These are phyloP conservation scores for Bactericera cockerelli DNA, from an alignment of 1,140 invertebrate species.

Conservation along the genomic window DNA sequence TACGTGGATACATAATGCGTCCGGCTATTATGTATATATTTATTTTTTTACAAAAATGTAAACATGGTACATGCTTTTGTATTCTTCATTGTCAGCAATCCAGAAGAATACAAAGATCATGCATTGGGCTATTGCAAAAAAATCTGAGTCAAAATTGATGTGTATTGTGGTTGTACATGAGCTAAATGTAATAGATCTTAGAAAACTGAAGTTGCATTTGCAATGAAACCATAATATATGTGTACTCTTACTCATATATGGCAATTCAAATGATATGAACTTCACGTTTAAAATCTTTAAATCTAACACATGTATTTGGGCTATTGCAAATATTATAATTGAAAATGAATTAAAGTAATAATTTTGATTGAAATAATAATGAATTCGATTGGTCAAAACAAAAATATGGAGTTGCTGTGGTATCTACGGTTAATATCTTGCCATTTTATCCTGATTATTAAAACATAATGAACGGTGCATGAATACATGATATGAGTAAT, in stretches of 20 bases:
- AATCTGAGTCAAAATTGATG: background rate
- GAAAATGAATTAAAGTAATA: conserved; percentile 1
- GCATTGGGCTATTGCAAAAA: conserved; percentile 5
- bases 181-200: background rate
- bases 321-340: conserved; percentile 1
- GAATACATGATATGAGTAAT: too few relatives aligned
- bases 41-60: background rate
- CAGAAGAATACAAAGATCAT: background rate
- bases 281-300: background rate
- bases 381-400: too few relatives aligned
- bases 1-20: conserved; percentile 6
- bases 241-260: too few relatives aligned
- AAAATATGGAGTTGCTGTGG: too few relatives aligned
- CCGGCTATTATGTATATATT: background rate
- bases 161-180: background rate
- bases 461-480: too few relatives aligned
- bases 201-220: background rate
- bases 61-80: background rate
- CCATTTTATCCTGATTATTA: too few relatives aligned
- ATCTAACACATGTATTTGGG: background rate
- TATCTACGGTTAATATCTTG: too few relatives aligned
- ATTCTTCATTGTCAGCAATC: background rate
- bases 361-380: conserved; percentile 3
- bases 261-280: too few relatives aligned
- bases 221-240: background rate